Evolutionary conservation across 2,113 vertebrate species (phyloP), one percentile per base, ranked within the genome.

Genomic region (Malaclemys terrapin): DNA sequence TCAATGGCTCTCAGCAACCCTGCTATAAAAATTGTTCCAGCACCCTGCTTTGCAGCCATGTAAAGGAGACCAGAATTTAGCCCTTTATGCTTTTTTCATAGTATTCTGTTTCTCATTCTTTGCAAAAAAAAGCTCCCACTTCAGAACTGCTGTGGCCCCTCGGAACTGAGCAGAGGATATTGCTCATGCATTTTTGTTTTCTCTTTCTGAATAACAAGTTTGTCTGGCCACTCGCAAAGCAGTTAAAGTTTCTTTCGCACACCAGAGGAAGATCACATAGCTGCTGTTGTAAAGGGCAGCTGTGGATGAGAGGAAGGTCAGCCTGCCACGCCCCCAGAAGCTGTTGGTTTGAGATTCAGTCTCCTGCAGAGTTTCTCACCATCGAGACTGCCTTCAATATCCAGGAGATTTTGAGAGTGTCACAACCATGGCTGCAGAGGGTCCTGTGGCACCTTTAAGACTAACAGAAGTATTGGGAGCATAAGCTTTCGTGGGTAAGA

Each of bases 111-210:
- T 86, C 56, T 38, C 81, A 22, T 38, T 91, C 83, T 87, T 95
- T 62, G 12, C 54, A 93, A 86, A 69, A 45, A 10, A 2, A 22
- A 78, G 5, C 76, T 87, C 31, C 65, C 82, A 62, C 85, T 24
- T 87, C 84, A 93, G 50, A 94, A 29, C 29, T 91, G 47, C 47
- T 59, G 5, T 81, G 94, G 88, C 81, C n/a, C 38, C 87, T 94
- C n/a, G 89, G 84, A 88, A 95, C 80, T 69, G 42, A 84, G 52
- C 35, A 50, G 88, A 85, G 90, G 42, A 54, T 94, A 54, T 89
- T 95, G 31, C n/a, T 75, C 72, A n/a, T 94, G n/a, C 3, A 19
- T 81, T 84, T 91, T 88, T 25, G 6, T 11, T 76, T 3, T 42
- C 89, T 85, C 10, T 76, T 8, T 79, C 94, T 87, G 59, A 11